These are phyloP conservation scores for Lepisosteus osseus DNA, from an alignment of 2,113 vertebrate genomes.

Conservation along the genomic window DNA sequence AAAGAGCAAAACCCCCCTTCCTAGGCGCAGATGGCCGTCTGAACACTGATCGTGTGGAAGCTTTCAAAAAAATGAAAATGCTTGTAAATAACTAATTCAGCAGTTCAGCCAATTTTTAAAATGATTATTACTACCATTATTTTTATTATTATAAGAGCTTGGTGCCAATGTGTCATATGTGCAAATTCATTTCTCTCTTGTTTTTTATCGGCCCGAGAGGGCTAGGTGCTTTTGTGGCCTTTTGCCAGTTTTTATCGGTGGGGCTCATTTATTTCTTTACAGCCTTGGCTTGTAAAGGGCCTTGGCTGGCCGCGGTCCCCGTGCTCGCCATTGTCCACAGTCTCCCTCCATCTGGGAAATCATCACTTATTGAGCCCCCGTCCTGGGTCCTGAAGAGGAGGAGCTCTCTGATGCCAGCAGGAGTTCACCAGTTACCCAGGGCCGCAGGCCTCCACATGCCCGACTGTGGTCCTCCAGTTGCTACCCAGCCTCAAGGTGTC, in stretches of 20 bases:
- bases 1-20: conserved; percentile 9
- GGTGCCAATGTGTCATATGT: not conserved
- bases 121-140: not conserved
- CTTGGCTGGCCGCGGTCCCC: conserved; percentile 5
- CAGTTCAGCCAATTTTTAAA: conserved; percentile 1
- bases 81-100: not conserved
- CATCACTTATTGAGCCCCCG: conserved; percentile 16
- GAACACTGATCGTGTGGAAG: conserved; percentile 4
- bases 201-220: too few species aligned
- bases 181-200: not conserved
- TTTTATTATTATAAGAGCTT: conserved; percentile 26
- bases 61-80: conserved; percentile 17
- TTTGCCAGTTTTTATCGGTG: conserved; percentile 30
- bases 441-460: too few species aligned
- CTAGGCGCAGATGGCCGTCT: conserved; percentile 20
- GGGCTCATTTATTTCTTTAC: conserved; percentile 22
- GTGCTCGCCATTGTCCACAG: conserved; percentile 14
- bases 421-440: too few species aligned
- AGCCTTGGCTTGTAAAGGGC: conserved; percentile 11
- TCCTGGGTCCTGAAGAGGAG: not conserved
- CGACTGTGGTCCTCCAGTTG: too few species aligned
- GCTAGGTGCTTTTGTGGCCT: conserved; percentile 18
- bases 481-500: too few species aligned
- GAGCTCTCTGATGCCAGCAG: not conserved
- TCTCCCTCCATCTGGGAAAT: conserved; percentile 30